Conservation (phyloP, 2,888 invertebrate genomes). For the Notodonta ziczac region DNA sequence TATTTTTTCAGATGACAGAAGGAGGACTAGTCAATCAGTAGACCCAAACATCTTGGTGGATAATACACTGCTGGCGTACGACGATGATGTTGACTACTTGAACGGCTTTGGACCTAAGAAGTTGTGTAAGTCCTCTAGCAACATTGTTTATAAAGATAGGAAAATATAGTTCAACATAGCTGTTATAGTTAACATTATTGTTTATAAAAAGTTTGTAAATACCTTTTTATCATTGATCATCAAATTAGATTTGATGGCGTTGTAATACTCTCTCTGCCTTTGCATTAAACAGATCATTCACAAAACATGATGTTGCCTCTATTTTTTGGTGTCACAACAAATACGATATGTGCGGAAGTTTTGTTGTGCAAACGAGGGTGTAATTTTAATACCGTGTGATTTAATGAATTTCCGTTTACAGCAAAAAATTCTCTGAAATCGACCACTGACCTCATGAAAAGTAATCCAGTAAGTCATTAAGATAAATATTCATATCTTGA, state of each 20-base stretch:
- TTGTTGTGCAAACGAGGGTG: too few relatives aligned
- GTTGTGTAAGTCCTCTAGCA: constrained; percentile 27
- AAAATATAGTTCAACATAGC: not conserved
- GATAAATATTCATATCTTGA: not conserved
- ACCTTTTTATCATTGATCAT: too few relatives aligned
- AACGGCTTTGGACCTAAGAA: constrained; percentile 27
- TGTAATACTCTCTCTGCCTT: too few relatives aligned
- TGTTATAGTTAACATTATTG: not conserved
- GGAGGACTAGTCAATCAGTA: not conserved
- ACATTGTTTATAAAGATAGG: too few relatives aligned
- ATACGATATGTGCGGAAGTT: too few relatives aligned
- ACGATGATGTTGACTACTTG: constrained; percentile 40
- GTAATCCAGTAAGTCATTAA: constrained; percentile 5
- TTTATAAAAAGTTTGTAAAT: not conserved
- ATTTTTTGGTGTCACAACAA: too few relatives aligned
- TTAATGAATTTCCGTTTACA: constrained; percentile 11
- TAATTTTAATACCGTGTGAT: too few relatives aligned
- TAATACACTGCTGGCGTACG: constrained; percentile 46
- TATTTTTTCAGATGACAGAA: constrained; percentile 6
- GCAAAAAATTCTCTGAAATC: constrained; percentile 13
- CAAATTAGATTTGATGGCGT: too few relatives aligned
- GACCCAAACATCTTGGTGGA: constrained; percentile 31
- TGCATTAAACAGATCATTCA: too few relatives aligned
- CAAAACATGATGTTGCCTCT: too few relatives aligned
- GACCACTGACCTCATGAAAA: not conserved